These are phyloP conservation scores for Eumeta japonica DNA, from an alignment of 1,140 invertebrate species.

Conservation along the genomic window DNA sequence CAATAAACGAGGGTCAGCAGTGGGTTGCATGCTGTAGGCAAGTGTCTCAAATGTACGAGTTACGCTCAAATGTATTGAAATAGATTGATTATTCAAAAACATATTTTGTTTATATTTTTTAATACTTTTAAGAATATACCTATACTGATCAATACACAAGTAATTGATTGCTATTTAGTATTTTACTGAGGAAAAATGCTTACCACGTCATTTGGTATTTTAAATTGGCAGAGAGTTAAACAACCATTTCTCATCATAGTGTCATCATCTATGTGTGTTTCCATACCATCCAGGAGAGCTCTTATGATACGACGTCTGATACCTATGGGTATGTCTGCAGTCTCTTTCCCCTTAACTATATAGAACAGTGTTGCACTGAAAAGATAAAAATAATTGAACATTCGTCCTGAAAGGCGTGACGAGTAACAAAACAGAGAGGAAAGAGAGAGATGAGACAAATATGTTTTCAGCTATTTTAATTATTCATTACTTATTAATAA, in stretches of 20 bases:
- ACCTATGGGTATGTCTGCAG: slow-evolving; percentile 63
- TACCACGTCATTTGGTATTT: slow-evolving; percentile 92
- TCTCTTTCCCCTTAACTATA: slow-evolving; percentile 84
- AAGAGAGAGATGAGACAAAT: neutral
- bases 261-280: slow-evolving; percentile 75
- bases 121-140: too few species aligned
- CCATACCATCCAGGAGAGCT: slow-evolving; percentile 85
- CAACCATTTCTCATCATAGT: slow-evolving; percentile 96
- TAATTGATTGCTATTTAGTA: neutral
- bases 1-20: too few species aligned
- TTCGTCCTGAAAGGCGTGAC: too few species aligned
- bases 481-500: too few species aligned
- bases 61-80: too few species aligned
- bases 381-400: slow-evolving; percentile 18
- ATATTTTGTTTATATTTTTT: too few species aligned
- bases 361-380: slow-evolving; percentile 90
- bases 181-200: slow-evolving; percentile 34
- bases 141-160: neutral
- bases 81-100: too few species aligned
- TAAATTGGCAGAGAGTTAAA: slow-evolving; percentile 91
- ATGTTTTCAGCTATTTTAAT: too few species aligned
- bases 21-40: too few species aligned
- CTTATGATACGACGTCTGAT: slow-evolving; percentile 78
- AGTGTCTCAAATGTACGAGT: too few species aligned
- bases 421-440: too few species aligned